Conservation (phyloP, 2,797 vertebrate genomes). For the Neosilurus hyrtlii region DNA sequence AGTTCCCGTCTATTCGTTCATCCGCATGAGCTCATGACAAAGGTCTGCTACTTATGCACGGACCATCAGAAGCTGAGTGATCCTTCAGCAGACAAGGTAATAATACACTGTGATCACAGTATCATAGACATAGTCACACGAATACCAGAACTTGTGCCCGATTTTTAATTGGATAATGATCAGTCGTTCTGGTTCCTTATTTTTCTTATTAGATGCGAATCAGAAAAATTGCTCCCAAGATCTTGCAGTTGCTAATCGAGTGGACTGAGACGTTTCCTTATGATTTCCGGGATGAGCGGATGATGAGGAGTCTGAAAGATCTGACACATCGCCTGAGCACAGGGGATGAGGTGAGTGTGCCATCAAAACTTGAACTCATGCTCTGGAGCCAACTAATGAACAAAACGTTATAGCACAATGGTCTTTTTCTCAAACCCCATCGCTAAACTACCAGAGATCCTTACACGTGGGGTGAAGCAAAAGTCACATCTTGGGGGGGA, state of each 20-base stretch:
- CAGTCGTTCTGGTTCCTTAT: neutral
- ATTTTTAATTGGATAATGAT: constrained; percentile 3
- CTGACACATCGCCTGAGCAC: constrained; percentile 81
- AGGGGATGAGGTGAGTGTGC: constrained; percentile 83
- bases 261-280: constrained; percentile 95
- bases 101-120: neutral
- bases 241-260: constrained; percentile 88
- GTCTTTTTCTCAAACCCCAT: neutral
- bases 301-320: constrained; percentile 92
- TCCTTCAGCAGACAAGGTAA: constrained; percentile 84
- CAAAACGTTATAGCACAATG: constrained; percentile 7
- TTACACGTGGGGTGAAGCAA: constrained; percentile 35
- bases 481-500: constrained; percentile 41
- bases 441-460: constrained; percentile 22
- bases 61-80: constrained; percentile 84
- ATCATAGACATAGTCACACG: neutral
- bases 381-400: neutral
- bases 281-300: constrained; percentile 91
- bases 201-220: constrained; percentile 72
- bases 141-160: neutral
- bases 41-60: constrained; percentile 83
- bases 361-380: neutral
- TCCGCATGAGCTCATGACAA: constrained; percentile 88
- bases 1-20: constrained; percentile 90
- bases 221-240: constrained; percentile 85